These are phyloP conservation scores for Emys orbicularis DNA, from an alignment of 2,797 vertebrate genomes.

Conservation along the genomic window DNA sequence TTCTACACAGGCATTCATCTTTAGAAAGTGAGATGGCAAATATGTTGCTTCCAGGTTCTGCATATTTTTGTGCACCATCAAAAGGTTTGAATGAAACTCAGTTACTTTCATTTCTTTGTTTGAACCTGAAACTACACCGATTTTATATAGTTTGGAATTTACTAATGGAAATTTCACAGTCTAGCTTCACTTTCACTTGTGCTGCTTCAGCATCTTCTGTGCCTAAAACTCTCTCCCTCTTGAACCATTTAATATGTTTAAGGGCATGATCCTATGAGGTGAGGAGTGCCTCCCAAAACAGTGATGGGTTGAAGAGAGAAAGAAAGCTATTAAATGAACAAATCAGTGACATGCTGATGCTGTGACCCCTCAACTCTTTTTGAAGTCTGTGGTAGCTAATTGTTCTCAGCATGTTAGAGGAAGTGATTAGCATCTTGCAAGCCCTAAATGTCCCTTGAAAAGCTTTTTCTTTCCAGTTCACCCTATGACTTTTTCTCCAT, in stretches of 20 bases:
- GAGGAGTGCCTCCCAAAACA: background rate
- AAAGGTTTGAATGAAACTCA: background rate
- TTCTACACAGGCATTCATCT: background rate
- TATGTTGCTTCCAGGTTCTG: background rate
- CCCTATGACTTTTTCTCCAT: background rate
- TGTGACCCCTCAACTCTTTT: background rate
- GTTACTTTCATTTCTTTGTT: background rate
- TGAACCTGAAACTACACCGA: background rate
- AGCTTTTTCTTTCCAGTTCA: rapidly evolving
- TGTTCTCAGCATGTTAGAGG: background rate
- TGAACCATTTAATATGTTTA: background rate
- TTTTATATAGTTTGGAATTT: slow-evolving; percentile 1
- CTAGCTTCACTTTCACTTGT: background rate
- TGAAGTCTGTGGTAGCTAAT: background rate
- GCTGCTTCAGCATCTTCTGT: slow-evolving; percentile 8
- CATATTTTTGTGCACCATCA: background rate
- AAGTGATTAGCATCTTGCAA: background rate
- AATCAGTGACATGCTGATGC: background rate
- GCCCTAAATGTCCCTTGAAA: background rate
- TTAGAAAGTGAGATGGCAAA: background rate
- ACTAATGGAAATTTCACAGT: slow-evolving; percentile 34
- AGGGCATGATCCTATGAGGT: background rate
- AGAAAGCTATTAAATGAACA: background rate
- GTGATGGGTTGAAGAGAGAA: background rate
- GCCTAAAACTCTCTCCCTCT: background rate